phyloP scores from a whole-genome alignment of 2,797 vertebrate species.

The Xiphophorus birchmanni region DNA sequence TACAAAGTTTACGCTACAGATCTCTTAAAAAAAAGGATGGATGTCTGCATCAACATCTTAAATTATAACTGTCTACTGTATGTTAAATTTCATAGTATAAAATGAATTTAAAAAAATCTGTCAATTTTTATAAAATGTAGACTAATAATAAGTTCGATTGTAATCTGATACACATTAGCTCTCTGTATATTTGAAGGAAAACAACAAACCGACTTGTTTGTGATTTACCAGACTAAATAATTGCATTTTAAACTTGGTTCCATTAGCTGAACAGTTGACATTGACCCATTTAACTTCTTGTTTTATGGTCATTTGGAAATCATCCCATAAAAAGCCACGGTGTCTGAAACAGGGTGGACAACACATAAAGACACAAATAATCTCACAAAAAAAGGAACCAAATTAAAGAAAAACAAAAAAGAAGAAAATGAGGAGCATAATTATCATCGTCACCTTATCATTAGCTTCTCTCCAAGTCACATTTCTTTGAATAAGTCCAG shows the following conservation, averaged over 20 bases:
- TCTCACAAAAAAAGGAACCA: slow-evolving; percentile 39
- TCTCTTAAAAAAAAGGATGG: neutral
- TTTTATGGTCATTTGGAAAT: slow-evolving; percentile 30
- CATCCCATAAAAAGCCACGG: slow-evolving; percentile 5
- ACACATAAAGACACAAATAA: slow-evolving; percentile 42
- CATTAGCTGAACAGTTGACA: slow-evolving; percentile 12
- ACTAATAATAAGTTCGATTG: slow-evolving; percentile 49
- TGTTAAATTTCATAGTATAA: slow-evolving; percentile 9
- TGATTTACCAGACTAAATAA: slow-evolving; percentile 25
- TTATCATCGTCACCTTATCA: slow-evolving; percentile 26
- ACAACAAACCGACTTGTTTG: slow-evolving; percentile 3
- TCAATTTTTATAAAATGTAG: slow-evolving; percentile 17
- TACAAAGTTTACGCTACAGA: neutral
- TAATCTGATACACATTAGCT: slow-evolving; percentile 17
- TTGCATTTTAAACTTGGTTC: slow-evolving; percentile 26
- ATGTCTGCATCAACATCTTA: neutral
- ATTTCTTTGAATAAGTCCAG: slow-evolving; percentile 44
- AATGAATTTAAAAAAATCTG: slow-evolving; percentile 1
- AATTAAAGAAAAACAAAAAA: slow-evolving; percentile 24
- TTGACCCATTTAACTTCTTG: slow-evolving; percentile 3
- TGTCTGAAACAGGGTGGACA: slow-evolving; percentile 60
- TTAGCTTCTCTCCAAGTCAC: slow-evolving; percentile 24
- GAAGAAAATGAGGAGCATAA: slow-evolving; percentile 2
- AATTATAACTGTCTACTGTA: neutral
- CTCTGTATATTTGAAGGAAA: neutral